A percentile compares a stretch with the other conserved stretches of the same genome.
phyloP scores from a whole-genome alignment of 1,140 invertebrate genomes.

The Diploscapter pachys region DNA sequence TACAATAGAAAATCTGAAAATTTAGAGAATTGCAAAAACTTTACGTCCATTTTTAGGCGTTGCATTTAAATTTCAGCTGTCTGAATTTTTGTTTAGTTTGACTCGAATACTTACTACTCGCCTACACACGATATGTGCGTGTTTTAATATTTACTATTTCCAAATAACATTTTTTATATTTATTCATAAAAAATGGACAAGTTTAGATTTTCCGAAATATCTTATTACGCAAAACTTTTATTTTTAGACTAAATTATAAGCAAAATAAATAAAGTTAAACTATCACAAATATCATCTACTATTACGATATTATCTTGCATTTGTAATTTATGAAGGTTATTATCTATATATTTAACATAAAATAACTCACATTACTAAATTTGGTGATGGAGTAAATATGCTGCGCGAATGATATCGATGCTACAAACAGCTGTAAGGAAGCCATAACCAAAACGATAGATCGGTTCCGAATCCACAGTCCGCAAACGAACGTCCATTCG shows the following conservation, averaged over 20 bases:
- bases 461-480: conserved; percentile 28
- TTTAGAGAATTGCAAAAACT: neutral
- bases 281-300: neutral
- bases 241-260: neutral
- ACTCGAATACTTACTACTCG: no score
- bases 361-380: conserved; percentile 29
- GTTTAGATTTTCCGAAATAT: neutral
- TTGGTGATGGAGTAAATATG: conserved; percentile 30
- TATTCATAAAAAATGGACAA: neutral
- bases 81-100: no score
- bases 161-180: no score
- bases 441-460: conserved; percentile 25
- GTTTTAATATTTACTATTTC: no score
- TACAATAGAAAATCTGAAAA: conserved; percentile 40
- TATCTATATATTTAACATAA: neutral
- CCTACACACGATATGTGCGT: no score
- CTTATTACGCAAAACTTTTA: neutral
- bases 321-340: neutral
- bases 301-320: neutral
- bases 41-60: no score
- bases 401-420: conserved; percentile 34
- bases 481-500: conserved; percentile 32
- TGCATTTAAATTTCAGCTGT: no score
- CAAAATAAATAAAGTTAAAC: neutral
- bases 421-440: conserved; percentile 31